Evolutionary conservation across 2,888 invertebrate genomes (phyloP), one percentile per base, ranked within the genome.

Genomic region (Rhagophthalmus giganteus): DNA sequence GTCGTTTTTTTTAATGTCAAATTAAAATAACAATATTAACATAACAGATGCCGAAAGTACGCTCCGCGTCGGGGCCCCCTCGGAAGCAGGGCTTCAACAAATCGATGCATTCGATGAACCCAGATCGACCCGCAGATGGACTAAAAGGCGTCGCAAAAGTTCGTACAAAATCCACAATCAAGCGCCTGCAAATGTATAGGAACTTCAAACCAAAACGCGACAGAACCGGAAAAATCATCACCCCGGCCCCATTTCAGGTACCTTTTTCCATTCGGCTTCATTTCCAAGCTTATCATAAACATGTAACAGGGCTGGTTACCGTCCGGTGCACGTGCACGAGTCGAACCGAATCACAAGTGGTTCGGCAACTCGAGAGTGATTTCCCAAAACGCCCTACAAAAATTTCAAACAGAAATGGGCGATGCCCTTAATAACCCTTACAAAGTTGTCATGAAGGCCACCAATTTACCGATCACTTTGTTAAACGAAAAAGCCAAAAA

Each of bases 361-460:
- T 99, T 99, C 75, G 96, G 97, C 9, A 99, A 99, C 73, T 96
- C 98, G 0, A 82, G 96, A 56, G 96, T 99, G 0, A 94, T 99
- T 60, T 90, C 94, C 0, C 98, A 99, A 76, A 87, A 82, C 66
- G 87, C 91, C 0, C 70, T 93, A 16, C 92, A 92, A 73, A 91
- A 90, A 69, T 92, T 93, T 67, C 90, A 99, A 78, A 90, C 90
- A 28, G 97, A 97, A 76, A 84, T 99, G 71, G 95, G 94, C 10
- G 90, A 91, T 65, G 97, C 90, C 16, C 81, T 94, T 41, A 94
- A 88, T 69, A 95, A 98, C 76, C 98, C 99, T 0, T 99, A 97
- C 72, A 92, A 97, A 78, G 91, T 99, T 10, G 85, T 99, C 4
- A 94, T 99, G 94, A 92, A 88, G 74, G 94, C 96, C 10, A 94